Evolutionary conservation across 2,797 vertebrate species (phyloP), one percentile per base, ranked within the genome.

Genomic region (Centropyge bicolor): DNA sequence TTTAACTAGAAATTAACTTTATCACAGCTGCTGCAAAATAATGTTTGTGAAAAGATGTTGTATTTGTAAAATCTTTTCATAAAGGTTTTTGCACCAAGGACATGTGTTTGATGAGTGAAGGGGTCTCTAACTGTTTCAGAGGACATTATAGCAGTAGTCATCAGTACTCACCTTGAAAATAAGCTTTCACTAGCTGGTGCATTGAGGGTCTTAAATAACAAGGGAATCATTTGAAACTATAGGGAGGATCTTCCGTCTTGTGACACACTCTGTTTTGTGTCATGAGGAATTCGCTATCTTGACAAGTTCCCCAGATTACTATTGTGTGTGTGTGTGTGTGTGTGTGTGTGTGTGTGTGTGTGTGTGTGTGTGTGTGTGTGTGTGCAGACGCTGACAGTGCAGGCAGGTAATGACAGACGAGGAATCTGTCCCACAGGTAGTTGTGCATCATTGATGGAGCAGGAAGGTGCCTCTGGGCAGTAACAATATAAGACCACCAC

Each of bases 361-460:
- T 35, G 40, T 70, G 22, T 61, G 49, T 51, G 40, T 51, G 57
- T 55, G 63, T 70, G 61, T 55, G 24, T 22, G 19, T 57, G 45
- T 70, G 65, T 74, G 22, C 67, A 52, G 5, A 51, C 40, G 17
- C 35, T 46, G 54, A 64, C 43, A 40, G 27, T 76, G 59, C n/a
- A 62, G 12, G 27, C 9, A 63, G 49, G 31, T 82, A 66, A 51
- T 77, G 76, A 87, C 62, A 84, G 63, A 84, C 6, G 67, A 67
- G 56, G 55, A 88, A 88, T 82, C 74, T 85, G 86, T 82, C 87
- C 79, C 83, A 80, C 54, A 56, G 80, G 61, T 71, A 61, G 78
- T 66, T 81, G 64, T 89, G 81, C 88, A 91, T 93, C 84, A 91
- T 88, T 93, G 55, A 92, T 91, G 84, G 60, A 73, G 71, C 56